Conservation (phyloP, 1,140 invertebrate genomes). For the Lamellibrachia luymesi region DNA sequence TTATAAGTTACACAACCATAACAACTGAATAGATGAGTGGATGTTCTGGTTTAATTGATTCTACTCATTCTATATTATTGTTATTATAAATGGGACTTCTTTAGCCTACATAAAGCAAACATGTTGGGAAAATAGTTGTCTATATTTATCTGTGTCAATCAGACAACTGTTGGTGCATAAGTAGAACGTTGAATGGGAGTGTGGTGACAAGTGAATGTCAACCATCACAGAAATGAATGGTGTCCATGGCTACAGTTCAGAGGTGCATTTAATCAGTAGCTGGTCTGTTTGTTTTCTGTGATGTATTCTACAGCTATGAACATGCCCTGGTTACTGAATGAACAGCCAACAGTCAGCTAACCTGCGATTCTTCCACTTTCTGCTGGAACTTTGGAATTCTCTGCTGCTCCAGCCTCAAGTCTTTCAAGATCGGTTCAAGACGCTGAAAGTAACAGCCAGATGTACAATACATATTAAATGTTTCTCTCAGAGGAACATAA, state of each 20-base stretch:
- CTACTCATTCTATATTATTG: no score
- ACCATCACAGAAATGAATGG: background rate
- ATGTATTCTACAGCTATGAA: background rate
- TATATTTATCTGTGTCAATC: no score
- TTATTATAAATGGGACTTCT: no score
- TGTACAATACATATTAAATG: background rate
- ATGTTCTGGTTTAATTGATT: no score
- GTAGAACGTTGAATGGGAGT: background rate
- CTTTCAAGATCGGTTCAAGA: slow-evolving; percentile 44
- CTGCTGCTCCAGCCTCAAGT: slow-evolving; percentile 38
- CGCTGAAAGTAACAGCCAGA: slow-evolving; percentile 32
- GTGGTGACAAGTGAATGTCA: background rate
- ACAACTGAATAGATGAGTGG: no score
- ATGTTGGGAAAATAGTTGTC: no score
- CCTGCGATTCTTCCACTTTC: slow-evolving; percentile 47
- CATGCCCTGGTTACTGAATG: background rate
- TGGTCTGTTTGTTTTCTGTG: background rate
- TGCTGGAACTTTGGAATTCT: slow-evolving; percentile 46
- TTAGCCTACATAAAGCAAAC: no score
- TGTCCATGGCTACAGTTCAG: background rate
- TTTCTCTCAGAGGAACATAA: no score
- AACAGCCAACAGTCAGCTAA: slow-evolving; percentile 15
- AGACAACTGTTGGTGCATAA: background rate
- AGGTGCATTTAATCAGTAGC: background rate
- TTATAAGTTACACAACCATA: no score